Evolutionary conservation across 2,113 vertebrate species (phyloP).

Genomic region (Corythoichthys intestinalis): DNA sequence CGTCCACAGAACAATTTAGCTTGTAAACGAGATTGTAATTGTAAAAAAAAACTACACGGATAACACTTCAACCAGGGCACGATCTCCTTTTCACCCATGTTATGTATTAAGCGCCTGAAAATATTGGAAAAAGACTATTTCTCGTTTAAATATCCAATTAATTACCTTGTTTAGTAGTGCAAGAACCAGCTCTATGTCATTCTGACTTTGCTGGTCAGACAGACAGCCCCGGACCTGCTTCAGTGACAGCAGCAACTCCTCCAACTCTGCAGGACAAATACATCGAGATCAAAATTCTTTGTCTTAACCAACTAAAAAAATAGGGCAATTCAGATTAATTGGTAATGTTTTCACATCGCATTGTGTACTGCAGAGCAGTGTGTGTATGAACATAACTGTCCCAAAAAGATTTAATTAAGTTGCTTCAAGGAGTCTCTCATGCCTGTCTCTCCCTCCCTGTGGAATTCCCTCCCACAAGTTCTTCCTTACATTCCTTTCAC

Average conservation of each 20-base stretch:
- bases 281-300: neutral
- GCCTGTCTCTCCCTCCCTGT: conserved; percentile 58
- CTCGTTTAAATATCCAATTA: too few relatives aligned
- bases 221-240: conserved; percentile 90
- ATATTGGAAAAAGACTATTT: too few relatives aligned
- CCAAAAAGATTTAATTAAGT: conserved; percentile 66
- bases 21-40: too few relatives aligned
- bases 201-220: conserved; percentile 93
- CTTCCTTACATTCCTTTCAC: conserved; percentile 40
- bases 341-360: neutral
- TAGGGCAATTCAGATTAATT: neutral
- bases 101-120: too few relatives aligned
- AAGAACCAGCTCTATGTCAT: conserved; percentile 87
- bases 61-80: too few relatives aligned
- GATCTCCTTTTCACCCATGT: too few relatives aligned
- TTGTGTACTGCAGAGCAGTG: conserved; percentile 9
- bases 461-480: conserved; percentile 57
- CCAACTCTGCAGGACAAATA: conserved; percentile 76
- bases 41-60: too few relatives aligned
- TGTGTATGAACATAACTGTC: conserved; percentile 23
- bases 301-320: too few relatives aligned
- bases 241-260: conserved; percentile 91
- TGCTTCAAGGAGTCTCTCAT: conserved; percentile 33
- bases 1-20: too few relatives aligned
- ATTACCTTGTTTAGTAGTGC: conserved; percentile 87